Evolutionary conservation across 2,888 invertebrate genomes (phyloP).

Genomic region (Lucinisca nassula): DNA sequence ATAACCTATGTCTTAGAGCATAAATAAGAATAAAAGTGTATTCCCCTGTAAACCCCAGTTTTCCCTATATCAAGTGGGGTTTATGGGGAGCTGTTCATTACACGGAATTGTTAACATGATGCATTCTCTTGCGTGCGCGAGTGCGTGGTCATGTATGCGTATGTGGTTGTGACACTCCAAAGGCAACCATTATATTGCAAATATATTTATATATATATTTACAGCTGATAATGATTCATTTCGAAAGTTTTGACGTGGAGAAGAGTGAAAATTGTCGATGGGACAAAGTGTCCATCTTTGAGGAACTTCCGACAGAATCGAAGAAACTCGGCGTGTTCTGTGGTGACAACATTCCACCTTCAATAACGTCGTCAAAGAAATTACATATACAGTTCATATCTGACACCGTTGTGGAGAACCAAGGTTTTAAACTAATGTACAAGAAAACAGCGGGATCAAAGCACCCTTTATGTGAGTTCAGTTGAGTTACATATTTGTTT

Average conservation of each 20-base stretch:
- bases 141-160: too few species aligned
- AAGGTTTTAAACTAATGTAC: slow-evolving; percentile 71
- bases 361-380: slow-evolving; percentile 53
- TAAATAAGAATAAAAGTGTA: too few species aligned
- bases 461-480: background rate
- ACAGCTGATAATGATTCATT: slow-evolving; percentile 52
- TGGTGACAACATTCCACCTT: slow-evolving; percentile 56
- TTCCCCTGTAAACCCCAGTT: too few species aligned
- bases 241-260: slow-evolving; percentile 66
- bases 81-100: too few species aligned
- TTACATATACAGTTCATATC: slow-evolving; percentile 69
- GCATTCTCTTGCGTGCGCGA: too few species aligned
- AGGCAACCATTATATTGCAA: too few species aligned
- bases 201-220: too few species aligned
- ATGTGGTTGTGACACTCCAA: too few species aligned
- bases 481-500: background rate
- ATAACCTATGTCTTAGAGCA: too few species aligned
- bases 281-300: slow-evolving; percentile 62
- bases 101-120: too few species aligned
- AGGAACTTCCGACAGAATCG: background rate
- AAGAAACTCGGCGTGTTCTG: slow-evolving; percentile 36
- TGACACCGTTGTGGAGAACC: slow-evolving; percentile 49
- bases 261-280: slow-evolving; percentile 44
- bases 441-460: slow-evolving; percentile 7
- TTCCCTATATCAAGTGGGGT: too few species aligned